Percentiles rank a stretch among this genome's conserved stretches.
phyloP scores from a whole-genome alignment of 2,888 invertebrate species.

The Mechanitis messenoides region DNA sequence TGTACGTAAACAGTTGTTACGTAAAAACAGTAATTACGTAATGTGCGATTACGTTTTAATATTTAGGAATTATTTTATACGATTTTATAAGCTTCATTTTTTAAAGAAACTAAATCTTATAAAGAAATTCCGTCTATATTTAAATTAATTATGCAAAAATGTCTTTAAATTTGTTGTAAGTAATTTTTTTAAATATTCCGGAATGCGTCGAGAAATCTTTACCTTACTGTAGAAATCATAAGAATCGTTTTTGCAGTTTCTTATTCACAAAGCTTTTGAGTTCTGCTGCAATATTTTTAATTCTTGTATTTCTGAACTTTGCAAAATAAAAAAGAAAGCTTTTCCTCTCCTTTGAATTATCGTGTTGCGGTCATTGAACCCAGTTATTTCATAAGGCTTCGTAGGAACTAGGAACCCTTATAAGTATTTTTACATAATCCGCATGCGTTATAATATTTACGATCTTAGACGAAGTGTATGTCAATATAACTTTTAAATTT shows the following conservation, averaged over 20 bases:
- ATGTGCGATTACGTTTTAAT: too few relatives aligned
- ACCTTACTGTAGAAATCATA: constrained; percentile 16
- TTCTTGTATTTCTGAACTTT: constrained; percentile 27
- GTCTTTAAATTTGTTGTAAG: too few relatives aligned
- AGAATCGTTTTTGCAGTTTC: constrained; percentile 16
- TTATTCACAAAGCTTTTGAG: constrained; percentile 24
- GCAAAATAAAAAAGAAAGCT: constrained; percentile 26
- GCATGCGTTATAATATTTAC: background rate
- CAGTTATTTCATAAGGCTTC: constrained; percentile 26
- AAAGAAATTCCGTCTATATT: too few relatives aligned
- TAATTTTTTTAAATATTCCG: background rate
- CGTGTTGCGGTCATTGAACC: constrained; percentile 25
- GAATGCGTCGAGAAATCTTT: background rate
- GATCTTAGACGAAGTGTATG: background rate
- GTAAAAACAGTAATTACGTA: too few relatives aligned
- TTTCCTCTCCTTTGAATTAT: constrained; percentile 29
- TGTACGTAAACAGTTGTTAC: too few relatives aligned
- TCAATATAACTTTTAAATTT: too few relatives aligned
- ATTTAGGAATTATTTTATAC: too few relatives aligned
- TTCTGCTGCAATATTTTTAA: constrained; percentile 27
- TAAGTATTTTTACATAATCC: constrained; percentile 18
- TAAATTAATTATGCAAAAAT: too few relatives aligned
- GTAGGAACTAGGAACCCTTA: constrained; percentile 24
- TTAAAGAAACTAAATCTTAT: too few relatives aligned
- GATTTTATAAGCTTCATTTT: too few relatives aligned